Percentiles rank a stretch among this genome's conserved stretches.
These are phyloP conservation scores for Nomia melanderi DNA, from an alignment of 1,140 invertebrate species.

Conservation along the genomic window DNA sequence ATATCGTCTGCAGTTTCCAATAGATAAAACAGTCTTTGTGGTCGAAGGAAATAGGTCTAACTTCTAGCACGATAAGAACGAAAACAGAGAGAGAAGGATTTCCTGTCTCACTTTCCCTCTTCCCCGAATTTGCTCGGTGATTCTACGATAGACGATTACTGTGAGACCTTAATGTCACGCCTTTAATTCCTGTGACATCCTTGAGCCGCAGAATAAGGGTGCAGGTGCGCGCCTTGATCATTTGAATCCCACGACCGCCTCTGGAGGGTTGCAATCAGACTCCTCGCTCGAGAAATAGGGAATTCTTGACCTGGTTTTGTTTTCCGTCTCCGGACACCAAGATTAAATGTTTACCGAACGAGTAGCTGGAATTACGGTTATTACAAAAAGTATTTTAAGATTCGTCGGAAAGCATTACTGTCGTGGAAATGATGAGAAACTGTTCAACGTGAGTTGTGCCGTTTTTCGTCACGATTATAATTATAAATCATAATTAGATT, in stretches of 20 bases:
- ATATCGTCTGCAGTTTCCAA: too few species aligned
- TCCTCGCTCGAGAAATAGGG: slow-evolving; percentile 2
- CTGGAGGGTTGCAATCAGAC: slow-evolving; percentile 13
- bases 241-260: neutral
- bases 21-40: too few species aligned
- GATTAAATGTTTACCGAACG: neutral
- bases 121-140: neutral
- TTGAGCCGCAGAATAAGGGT: neutral
- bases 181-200: slow-evolving; percentile 13
- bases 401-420: neutral
- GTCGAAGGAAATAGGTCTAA: too few species aligned
- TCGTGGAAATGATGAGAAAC: neutral
- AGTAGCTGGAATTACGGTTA: neutral
- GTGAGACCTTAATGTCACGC: neutral
- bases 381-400: neutral
- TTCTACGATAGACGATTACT: neutral
- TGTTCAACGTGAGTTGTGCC: too few species aligned
- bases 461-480: too few species aligned
- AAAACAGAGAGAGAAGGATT: neutral
- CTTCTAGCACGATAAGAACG: neutral
- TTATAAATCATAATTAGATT: too few species aligned
- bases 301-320: slow-evolving; percentile 10
- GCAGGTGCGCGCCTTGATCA: slow-evolving; percentile 28
- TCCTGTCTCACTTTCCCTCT: neutral
- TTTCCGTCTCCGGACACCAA: too few species aligned